A percentile compares a stretch with the other conserved stretches of the same genome.
These are phyloP conservation scores for Gobio gobio DNA, from an alignment of 2,113 vertebrate genomes.

Conservation along the genomic window DNA sequence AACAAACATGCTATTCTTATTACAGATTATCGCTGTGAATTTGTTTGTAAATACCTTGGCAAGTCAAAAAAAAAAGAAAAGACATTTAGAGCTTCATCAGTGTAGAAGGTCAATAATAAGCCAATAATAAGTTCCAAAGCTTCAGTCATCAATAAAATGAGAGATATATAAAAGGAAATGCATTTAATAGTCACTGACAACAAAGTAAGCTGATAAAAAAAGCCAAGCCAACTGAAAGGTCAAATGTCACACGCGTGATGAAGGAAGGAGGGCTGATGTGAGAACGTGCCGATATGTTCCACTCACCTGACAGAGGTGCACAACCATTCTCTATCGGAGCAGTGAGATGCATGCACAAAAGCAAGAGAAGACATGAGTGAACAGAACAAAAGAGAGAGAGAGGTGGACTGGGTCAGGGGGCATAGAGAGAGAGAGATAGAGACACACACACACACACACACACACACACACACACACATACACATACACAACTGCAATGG, in stretches of 20 bases:
- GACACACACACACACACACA: too few relatives aligned
- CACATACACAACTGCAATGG: conserved; percentile 56
- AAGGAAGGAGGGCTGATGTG: conserved; percentile 51
- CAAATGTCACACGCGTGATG: conserved; percentile 36
- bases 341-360: conserved; percentile 96
- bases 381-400: conserved; percentile 71
- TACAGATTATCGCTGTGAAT: conserved; percentile 5
- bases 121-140: background rate
- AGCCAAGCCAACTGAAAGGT: conserved; percentile 39
- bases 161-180: background rate
- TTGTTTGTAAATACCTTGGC: background rate
- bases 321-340: conserved; percentile 96
- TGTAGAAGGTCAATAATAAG: background rate
- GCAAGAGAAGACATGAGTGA: conserved; percentile 90
- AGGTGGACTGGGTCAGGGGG: conserved; percentile 69
- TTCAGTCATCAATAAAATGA: background rate
- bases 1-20: background rate
- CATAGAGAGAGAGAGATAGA: conserved; percentile 34
- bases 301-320: conserved; percentile 98
- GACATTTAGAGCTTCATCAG: background rate
- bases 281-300: conserved; percentile 82
- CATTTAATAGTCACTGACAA: background rate
- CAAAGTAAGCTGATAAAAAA: background rate
- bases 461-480: background rate
- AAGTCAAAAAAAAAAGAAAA: background rate